Base-by-base conservation (phyloP, 2,888 invertebrate genomes). In the Coecobrya sp. region DNA sequence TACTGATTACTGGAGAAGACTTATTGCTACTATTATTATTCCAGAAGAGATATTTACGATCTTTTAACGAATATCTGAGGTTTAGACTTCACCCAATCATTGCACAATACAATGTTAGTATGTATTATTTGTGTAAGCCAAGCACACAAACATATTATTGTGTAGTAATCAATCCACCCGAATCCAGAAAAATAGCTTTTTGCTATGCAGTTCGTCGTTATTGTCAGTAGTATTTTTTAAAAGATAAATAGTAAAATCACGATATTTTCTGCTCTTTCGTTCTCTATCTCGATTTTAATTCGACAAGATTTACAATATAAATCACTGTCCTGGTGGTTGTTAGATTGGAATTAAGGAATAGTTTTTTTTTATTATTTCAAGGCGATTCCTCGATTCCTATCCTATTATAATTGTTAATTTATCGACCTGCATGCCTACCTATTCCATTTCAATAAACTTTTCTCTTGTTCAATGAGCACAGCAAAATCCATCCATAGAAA, bases 391-490 rank as follows among this genome's bases (percentile, higher is more conserved):
- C 25, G 25, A 25, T 25, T 25, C 62, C 62, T 62, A 62, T 25
- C 62, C 62, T 62, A 62, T 62, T 62, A 62, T 62, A 62, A 62
- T 62, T 62, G 62, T 25, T 62, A 62, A 62, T 62, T 62, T 62
- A 62, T 62, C 19, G 62, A 62, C 62, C 7, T 36, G 2, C n/a
- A n/a, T 13, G 25, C 49, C 3, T 62, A 62, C 22, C 11, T 62
- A 62, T 62, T 62, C 62, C 25, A 25, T 4, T 62, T 62, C 22
- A 62, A 11, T 62, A 10, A 22, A 19, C 19, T 10, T 62, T 22
- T 5, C 11, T 62, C 10, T 25, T 25, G 19, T 62, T 25, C 19
- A 25, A 62, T 22, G 62, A 25, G 22, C 25, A 22, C 25, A 62
- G 62, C 22, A 25, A 62, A n/a, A 62, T 25, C 25, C 62, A 25